phyloP scores from a whole-genome alignment of 2,797 vertebrate genomes.

The Cygnus olor region DNA sequence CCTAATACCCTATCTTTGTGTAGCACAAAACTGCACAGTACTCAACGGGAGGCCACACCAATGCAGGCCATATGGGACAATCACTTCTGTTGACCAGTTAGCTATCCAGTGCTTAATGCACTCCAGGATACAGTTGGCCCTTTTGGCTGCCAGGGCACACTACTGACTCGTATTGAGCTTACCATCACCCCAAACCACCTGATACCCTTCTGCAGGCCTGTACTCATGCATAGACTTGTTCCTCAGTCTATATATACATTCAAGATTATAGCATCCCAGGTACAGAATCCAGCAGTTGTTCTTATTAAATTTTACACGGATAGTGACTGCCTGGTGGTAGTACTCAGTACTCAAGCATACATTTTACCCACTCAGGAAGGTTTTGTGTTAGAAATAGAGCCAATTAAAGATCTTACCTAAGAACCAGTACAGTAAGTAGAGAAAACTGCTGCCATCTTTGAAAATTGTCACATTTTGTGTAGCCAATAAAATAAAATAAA shows the following conservation, averaged over 20 bases:
- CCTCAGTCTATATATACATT: neutral
- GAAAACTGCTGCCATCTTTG: neutral
- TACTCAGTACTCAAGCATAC: neutral
- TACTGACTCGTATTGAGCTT: neutral
- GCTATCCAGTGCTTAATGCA: neutral
- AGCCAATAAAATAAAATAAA: neutral
- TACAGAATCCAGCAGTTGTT: neutral
- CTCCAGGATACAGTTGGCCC: neutral
- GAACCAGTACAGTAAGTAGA: neutral
- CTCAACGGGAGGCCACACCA: neutral
- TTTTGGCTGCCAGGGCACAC: neutral
- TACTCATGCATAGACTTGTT: neutral
- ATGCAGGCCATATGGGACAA: neutral
- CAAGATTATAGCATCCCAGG: neutral
- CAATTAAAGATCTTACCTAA: neutral
- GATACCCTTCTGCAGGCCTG: neutral
- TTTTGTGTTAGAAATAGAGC: fast-evolving
- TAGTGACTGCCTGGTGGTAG: neutral
- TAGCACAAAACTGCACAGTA: neutral
- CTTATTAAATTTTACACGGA: neutral
- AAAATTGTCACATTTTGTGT: neutral
- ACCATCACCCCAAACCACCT: neutral
- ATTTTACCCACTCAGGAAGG: neutral
- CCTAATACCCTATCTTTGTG: neutral
- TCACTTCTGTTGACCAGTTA: neutral